A percentile compares a stretch with the other conserved stretches of the same genome.
Conservation (phyloP, 2,797 vertebrate species). For the Siniperca scherzeri region DNA sequence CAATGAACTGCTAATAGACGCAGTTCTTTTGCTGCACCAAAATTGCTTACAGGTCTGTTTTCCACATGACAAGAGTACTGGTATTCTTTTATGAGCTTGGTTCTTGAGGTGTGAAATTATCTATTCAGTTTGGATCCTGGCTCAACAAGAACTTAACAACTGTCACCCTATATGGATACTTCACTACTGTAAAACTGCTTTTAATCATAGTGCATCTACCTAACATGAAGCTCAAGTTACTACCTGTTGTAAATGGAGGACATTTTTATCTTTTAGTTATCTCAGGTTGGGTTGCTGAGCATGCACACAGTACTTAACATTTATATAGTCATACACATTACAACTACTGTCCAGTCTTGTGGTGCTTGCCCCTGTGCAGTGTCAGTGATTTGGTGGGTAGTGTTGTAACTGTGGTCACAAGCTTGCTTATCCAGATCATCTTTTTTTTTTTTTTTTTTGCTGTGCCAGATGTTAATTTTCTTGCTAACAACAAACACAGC, state of each 20-base stretch:
- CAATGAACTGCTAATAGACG: constrained; percentile 78
- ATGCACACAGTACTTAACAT: constrained; percentile 46
- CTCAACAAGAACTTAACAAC: constrained; percentile 46
- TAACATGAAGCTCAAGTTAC: constrained; percentile 55
- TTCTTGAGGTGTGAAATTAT: constrained; percentile 52
- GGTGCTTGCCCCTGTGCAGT: constrained; percentile 37
- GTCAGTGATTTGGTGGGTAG: constrained; percentile 38
- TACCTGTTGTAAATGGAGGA: constrained; percentile 53
- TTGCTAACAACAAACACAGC: constrained; percentile 34
- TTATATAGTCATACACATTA: constrained; percentile 35
- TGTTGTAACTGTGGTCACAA: constrained; percentile 36
- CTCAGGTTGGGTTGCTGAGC: constrained; percentile 46
- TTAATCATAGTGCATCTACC: constrained; percentile 44
- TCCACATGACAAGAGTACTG: constrained; percentile 67
- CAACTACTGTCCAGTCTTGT: constrained; percentile 29
- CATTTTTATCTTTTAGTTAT: constrained; percentile 50
- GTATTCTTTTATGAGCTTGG: constrained; percentile 59
- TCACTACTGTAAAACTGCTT: constrained; percentile 42
- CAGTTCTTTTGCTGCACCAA: constrained; percentile 59
- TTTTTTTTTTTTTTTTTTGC: constrained; percentile 4
- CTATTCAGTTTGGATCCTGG: constrained; percentile 49
- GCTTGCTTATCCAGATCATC: constrained; percentile 42
- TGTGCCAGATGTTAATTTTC: constrained; percentile 58
- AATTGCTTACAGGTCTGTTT: constrained; percentile 79
- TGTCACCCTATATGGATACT: constrained; percentile 31